Evolutionary conservation across 64 coral and sea anemone species (phyloP), one percentile per base, ranked within the genome.

Genomic region (Stichodactyla mertensii): DNA sequence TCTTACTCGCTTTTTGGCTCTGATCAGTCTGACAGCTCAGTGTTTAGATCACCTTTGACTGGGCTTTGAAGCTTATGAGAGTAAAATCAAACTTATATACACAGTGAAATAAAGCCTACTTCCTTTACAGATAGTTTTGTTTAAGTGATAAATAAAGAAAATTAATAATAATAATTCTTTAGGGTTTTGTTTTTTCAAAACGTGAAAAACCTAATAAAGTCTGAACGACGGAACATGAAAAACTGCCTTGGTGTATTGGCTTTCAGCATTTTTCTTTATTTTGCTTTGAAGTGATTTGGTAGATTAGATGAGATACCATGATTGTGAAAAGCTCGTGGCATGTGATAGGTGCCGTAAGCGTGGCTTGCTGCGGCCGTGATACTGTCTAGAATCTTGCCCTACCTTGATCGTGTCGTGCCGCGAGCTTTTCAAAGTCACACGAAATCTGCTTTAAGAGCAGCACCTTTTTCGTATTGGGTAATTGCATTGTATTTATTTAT

Each of bases 1-100:
- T 92, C 97, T 0, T 99, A 99, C 77, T 99, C 97, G 55, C 80
- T 99, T 3, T 99, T 99, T 93, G 97, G 97, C 52, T 88, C 90
- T 70, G 97, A 99, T 19, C 92, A 99, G 62, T 85, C 93, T 20
- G 95, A 99, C 19, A 91, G 93, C 31, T 87, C 93, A 27, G 86
- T 99, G 6, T 99, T 99, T 84, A 90, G 94, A 57, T 96, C 94
- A 0, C 94, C 94, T 13, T 87, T 96, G 77, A 96, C 94, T 10
- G 94, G 94, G 11, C 91, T 89, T 83, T 96, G 36, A 87, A 93
- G 77, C 77, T 13, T 13, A 79, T 81, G 51, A 4, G 9, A 22
- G 18, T 28, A 20, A 81, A n/a, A 74, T 36, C 24, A 74, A 74
- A 74, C 26, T 74, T 74, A 74, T 71, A 71, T 36, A 74, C 69